Conservation (phyloP, 2,888 invertebrate genomes). For the Conus canariensis region DNA sequence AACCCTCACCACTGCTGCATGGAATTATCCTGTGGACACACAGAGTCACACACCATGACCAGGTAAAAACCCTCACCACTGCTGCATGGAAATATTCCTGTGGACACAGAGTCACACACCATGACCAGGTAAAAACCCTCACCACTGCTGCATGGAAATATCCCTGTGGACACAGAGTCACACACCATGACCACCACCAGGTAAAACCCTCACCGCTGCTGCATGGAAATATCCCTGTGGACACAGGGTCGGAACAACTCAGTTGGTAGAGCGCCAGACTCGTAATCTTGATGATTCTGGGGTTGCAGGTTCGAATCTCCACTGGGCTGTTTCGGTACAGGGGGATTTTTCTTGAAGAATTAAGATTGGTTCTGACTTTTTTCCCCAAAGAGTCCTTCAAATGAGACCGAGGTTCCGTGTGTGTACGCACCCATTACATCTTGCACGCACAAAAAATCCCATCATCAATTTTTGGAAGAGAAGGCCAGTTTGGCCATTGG, state of each 20-base stretch:
- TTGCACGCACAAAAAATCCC: no score
- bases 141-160: constrained; percentile 52
- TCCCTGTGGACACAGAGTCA: constrained; percentile 45
- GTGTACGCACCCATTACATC: no score
- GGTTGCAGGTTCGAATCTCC: no score
- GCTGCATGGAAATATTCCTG: constrained; percentile 54
- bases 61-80: no score
- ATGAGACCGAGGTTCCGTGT: no score
- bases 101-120: background rate
- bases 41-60: background rate
- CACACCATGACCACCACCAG: background rate
- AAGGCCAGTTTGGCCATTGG: no score
- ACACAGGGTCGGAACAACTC: background rate
- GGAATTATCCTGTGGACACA: constrained; percentile 48
- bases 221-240: constrained; percentile 54
- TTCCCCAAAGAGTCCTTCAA: no score
- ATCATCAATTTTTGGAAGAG: no score
- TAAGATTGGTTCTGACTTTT: no score
- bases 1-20: constrained; percentile 48
- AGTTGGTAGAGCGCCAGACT: background rate
- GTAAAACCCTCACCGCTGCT: constrained; percentile 48
- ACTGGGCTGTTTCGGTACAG: no score
- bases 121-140: constrained; percentile 25
- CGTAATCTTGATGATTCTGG: no score
- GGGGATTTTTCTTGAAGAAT: no score